Evolutionary conservation across 2,113 vertebrate genomes (phyloP), one percentile per base, ranked within the genome.

Genomic region (Neolamprologus toae): DNA sequence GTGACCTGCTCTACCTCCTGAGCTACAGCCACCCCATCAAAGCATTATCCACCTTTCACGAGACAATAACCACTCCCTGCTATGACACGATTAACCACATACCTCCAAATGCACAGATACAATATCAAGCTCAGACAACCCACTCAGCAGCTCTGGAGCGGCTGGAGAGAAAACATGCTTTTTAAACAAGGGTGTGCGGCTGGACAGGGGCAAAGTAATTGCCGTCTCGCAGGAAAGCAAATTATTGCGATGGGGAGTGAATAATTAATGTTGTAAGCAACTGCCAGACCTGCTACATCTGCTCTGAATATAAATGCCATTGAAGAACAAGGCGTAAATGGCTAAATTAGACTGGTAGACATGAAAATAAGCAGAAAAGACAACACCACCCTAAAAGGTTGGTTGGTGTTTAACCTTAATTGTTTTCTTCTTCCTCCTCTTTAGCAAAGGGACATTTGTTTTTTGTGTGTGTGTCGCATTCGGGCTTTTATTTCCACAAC

Each of bases 201-300:
- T 78, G 86, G 84, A 93, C 91, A 83, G 84, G 86, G 80, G 49
- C 40, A 85, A 83, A 90, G 82, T 85, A 93, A 94, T 90, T 87
- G 92, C 90, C 33, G 31, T 93, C 86, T 91, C 92, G 59, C 54
- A 90, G 85, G 88, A 87, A 89, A 91, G 88, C 87, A 91, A 93
- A 92, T 91, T 88, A 90, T 91, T 86, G 85, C 16, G n/a, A 92
- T 31, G 57, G 83, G 31, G 86, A 90, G 82, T 93, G 90, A 95
- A 95, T 93, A 91, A 93, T 95, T 91, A 90, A 95, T 94, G 89
- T 68, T 68, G 87, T 82, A 55, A 84, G 90, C 85, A 86, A 68
- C 89, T 80, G 81, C 28, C 89, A 92, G 90, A 91, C 85, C 9
- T 84, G 90, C 90, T 89, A 83, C 90, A 92, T 89, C 91, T 89